Base-by-base conservation (phyloP, 2,113 vertebrate species). In the Tragelaphus imberbis region DNA sequence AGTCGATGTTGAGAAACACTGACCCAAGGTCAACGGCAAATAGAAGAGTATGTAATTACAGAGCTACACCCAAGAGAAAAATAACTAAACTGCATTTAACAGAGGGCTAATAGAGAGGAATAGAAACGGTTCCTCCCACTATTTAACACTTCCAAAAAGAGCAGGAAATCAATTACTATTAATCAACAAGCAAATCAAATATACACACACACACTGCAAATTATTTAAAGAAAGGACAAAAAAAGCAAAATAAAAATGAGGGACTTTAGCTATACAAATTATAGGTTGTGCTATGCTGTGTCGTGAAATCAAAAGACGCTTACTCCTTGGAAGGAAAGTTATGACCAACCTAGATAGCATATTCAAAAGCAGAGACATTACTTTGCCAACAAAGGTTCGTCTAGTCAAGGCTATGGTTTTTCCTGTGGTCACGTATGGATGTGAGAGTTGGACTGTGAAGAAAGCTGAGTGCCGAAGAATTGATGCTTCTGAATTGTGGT, bases 1-100 rank as follows among this genome's bases (percentile, higher is more conserved):
- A 71, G 33, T 88, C 23, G 49, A 65, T 58, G 65, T 21, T 68
- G 63, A 96, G 63, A 95, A 84, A 36, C 79, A 49, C 28, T 28
- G 71, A 85, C 65, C 91, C 80, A 75, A 94, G 56, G 68, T 95
- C 80, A 90, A 90, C 11, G 23, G 36, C 55, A 97, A 97, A 84
- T 1, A 96, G 58, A 81, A 94, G 53, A 88, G 94, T 95, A 85
- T 58, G 5, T 96, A 65, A 90, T 63, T 56, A 93, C 85, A 92
- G 88, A 96, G 49, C 71, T 77, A 94, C 8, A 49, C 63, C 27
- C 87, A 44, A 84, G 86, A 86, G 90, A 90, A 90, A 96, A 88
- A 88, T 55, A 44, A 27, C 15, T 49, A 30, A 93, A 88, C 3
- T 68, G 30, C 65, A 88, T 84, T 71, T 94, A 30, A 84, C 27